Evolutionary conservation across 2,113 vertebrate genomes (phyloP), one percentile per base, ranked within the genome.

Genomic region (Oceanites oceanicus): DNA sequence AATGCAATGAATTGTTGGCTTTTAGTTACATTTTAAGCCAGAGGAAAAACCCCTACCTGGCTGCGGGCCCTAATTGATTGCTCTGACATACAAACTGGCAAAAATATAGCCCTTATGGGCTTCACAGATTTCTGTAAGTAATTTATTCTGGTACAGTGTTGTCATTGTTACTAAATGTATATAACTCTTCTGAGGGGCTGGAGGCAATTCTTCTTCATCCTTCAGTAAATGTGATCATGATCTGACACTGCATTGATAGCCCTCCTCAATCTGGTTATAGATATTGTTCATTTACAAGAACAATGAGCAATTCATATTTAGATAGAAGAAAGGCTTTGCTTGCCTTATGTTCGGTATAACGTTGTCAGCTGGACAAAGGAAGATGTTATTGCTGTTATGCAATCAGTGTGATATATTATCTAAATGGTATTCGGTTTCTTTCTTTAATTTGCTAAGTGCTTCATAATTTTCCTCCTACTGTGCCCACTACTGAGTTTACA

Each of bases 381-480:
- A 78, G 38, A 82, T 20, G 30, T 72, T 96, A 61, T 75, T 91
- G 40, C 23, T 84, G 17, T 78, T 89, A 75, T 32, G 49, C 26
- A 71, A 47, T 44, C 75, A 78, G 32, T 0, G 0, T 32, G 12
- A 72, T 72, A 68, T 29, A 55, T 71, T 88, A 85, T 58, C 61
- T 72, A 53, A 89, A 52, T 23, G 0, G 0, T 26, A 62, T 94
- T 94, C 20, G 6, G 22, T 83, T 93, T 90, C 78, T 71, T 62
- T 72, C 58, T 92, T 89, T 95, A 75, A 88, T 88, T 81, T 93
- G 67, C 11, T 89, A 74, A 92, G 61, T 91, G 68, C 56, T 86
- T 89, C 19, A 29, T 47, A 29, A 47, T 77, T 89, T 93, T 90
- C 49, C 15, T 79, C 45, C 61, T 74, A 26, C 52, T 84, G 29